Percentiles rank a stretch among this genome's conserved stretches.
Evolutionary conservation across 1,140 invertebrate species (phyloP).

Genomic region (Drosophila bifasciata): DNA sequence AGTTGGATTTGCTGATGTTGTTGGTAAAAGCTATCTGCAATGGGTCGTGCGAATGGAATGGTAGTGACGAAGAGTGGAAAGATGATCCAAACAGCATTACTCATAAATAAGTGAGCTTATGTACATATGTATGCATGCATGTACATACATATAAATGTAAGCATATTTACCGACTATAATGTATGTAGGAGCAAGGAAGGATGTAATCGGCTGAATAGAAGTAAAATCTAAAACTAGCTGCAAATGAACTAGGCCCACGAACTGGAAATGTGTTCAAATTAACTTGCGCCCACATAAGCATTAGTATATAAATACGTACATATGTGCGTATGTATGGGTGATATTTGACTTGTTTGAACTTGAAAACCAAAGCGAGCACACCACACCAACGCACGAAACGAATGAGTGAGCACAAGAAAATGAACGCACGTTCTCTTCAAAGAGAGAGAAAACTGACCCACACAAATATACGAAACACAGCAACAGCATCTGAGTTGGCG

Average conservation of each 20-base stretch:
- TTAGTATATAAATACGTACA: conserved; percentile 1
- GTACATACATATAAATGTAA: not conserved
- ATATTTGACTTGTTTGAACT: conserved; percentile 75
- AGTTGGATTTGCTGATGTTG: conserved; percentile 37
- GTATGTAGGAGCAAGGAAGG: no score
- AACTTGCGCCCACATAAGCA: conserved; percentile 20
- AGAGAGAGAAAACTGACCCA: conserved; percentile 13
- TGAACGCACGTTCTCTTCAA: conserved; percentile 8
- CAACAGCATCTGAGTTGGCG: not conserved
- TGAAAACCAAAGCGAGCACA: conserved; percentile 37
- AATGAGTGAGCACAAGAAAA: conserved; percentile 6
- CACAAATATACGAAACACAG: not conserved
- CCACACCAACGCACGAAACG: conserved; percentile 10
- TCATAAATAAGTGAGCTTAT: conserved; percentile 37
- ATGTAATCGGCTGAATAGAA: not conserved
- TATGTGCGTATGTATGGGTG: conserved; percentile 27
- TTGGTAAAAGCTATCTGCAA: not conserved
- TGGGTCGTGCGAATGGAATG: conserved; percentile 8
- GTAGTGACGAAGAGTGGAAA: conserved; percentile 1
- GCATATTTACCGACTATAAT: no score
- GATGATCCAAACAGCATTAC: conserved; percentile 54
- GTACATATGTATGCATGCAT: not conserved
- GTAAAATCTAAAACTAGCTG: conserved; percentile 5
- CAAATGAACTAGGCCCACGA: not conserved
- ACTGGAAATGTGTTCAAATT: conserved; percentile 18